phyloP scores from a whole-genome alignment of 2,113 vertebrate genomes.

The Ophthalmolycus amberensis region DNA sequence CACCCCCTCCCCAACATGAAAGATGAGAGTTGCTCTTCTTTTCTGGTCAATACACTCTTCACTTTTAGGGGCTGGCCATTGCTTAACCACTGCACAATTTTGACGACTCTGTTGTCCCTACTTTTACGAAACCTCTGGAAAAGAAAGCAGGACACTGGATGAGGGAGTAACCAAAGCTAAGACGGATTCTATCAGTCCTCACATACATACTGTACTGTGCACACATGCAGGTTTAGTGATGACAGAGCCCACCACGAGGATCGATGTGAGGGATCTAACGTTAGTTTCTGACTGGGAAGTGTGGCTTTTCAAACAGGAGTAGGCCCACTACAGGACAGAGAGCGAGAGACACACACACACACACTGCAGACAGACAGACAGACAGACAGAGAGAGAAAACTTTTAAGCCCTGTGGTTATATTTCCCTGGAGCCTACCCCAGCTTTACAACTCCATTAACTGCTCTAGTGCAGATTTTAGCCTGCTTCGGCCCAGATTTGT shows the following conservation, averaged over 20 bases:
- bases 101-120: conserved; percentile 43
- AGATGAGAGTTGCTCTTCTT: conserved; percentile 72
- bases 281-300: conserved; percentile 32
- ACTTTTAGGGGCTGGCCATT: conserved; percentile 79
- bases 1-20: conserved; percentile 73
- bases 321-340: conserved; percentile 48
- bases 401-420: conserved; percentile 71
- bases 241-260: conserved; percentile 56
- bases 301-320: conserved; percentile 48
- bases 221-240: conserved; percentile 29
- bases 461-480: conserved; percentile 73
- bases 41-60: conserved; percentile 42
- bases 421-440: conserved; percentile 75
- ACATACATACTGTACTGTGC: conserved; percentile 1
- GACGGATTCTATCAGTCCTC: conserved; percentile 9
- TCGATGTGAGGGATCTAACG: conserved; percentile 22
- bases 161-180: conserved; percentile 19
- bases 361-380: conserved; percentile 9
- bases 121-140: conserved; percentile 20
- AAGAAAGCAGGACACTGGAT: conserved; percentile 31
- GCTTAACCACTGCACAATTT: conserved; percentile 70
- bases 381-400: conserved; percentile 45
- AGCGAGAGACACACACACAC: background rate
- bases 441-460: conserved; percentile 82
- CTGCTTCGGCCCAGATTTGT: conserved; percentile 75